Evolutionary conservation across 2,113 vertebrate species (phyloP).

Genomic region (Physeter macrocephalus): DNA sequence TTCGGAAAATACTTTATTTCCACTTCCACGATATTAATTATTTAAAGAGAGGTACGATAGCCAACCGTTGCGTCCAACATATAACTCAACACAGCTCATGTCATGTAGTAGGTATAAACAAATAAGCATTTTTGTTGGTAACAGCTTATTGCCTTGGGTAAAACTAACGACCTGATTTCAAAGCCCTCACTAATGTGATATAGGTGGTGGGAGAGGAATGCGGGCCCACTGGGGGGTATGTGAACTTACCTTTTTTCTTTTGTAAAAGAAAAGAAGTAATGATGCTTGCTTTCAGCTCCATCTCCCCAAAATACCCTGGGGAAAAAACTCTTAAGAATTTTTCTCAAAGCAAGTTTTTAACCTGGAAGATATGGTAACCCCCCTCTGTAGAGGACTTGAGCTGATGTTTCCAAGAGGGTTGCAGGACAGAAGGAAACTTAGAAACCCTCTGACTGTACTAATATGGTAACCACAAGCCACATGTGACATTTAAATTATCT

Average conservation of each 20-base stretch:
- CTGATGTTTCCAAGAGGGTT: background rate
- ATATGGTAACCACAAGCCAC: background rate
- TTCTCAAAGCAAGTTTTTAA: background rate
- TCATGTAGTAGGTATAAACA: background rate
- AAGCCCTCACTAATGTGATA: background rate
- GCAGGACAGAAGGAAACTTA: background rate
- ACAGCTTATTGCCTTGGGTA: background rate
- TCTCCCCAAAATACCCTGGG: background rate
- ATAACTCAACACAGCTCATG: background rate
- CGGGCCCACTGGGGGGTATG: fast-evolving
- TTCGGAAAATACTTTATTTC: background rate
- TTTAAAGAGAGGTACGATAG: background rate
- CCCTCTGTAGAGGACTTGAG: background rate
- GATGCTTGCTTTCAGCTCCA: background rate
- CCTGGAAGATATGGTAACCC: background rate
- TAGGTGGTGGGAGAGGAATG: background rate
- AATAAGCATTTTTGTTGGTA: background rate
- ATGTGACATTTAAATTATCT: background rate
- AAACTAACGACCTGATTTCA: background rate
- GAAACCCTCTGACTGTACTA: background rate
- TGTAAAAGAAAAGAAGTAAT: background rate
- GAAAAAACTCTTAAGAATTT: background rate
- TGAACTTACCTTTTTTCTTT: background rate
- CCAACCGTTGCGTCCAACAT: background rate
- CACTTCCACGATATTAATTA: background rate